Conservation (phyloP, 2,888 invertebrate genomes). For the Apodemia zela region DNA sequence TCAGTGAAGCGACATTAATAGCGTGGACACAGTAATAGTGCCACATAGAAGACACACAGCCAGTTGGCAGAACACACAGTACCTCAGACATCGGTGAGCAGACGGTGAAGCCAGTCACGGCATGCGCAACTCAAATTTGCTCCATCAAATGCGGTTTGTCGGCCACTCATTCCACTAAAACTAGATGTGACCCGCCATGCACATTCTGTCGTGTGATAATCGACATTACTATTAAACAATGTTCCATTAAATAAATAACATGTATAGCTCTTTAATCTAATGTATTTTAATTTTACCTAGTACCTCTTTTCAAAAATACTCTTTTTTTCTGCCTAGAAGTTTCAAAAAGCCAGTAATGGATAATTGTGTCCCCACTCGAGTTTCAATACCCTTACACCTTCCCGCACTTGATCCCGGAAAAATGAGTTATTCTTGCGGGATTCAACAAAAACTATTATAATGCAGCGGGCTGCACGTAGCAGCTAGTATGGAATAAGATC, state of each 20-base stretch:
- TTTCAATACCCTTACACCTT: too few species aligned
- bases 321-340: too few species aligned
- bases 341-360: too few species aligned
- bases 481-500: too few species aligned
- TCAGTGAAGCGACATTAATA: conserved; percentile 59
- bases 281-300: neutral
- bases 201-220: conserved; percentile 52
- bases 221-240: conserved; percentile 30
- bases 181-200: conserved; percentile 70
- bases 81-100: conserved; percentile 69
- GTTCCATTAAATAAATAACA: neutral
- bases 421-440: too few species aligned
- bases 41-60: conserved; percentile 75
- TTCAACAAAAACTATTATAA: too few species aligned
- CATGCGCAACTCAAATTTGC: conserved; percentile 78
- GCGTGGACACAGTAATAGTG: conserved; percentile 59
- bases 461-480: too few species aligned
- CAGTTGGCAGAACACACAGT: conserved; percentile 62
- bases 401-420: too few species aligned
- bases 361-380: too few species aligned
- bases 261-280: neutral
- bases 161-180: conserved; percentile 79
- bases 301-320: too few species aligned
- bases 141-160: conserved; percentile 78
- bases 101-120: conserved; percentile 74